Percentiles rank a stretch among this genome's conserved stretches.
phyloP scores from a whole-genome alignment of 2,797 vertebrate species.

The Enteromius paludinosus region DNA sequence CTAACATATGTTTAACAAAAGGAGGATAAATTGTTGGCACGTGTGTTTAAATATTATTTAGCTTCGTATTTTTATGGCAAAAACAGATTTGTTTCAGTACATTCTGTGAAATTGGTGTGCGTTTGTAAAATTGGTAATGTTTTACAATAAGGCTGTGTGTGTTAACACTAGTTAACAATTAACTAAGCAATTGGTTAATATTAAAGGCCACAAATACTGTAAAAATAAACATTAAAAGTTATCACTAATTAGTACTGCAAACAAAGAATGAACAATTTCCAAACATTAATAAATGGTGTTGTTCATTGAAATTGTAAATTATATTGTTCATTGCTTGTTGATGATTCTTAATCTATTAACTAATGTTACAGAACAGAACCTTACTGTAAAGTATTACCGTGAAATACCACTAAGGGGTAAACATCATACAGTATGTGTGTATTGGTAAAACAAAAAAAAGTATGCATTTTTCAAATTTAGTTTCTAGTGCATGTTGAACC shows the following conservation, averaged over 20 bases:
- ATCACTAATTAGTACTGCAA: not conserved
- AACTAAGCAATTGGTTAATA: not conserved
- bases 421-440: not conserved
- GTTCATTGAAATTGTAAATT: not conserved
- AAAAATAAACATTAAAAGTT: not conserved
- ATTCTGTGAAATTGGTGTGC: constrained; percentile 5
- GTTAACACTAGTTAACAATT: not conserved
- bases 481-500: not conserved
- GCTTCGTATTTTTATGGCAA: constrained; percentile 13
- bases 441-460: not conserved
- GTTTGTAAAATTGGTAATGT: not conserved
- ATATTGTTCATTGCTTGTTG: not conserved
- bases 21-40: constrained; percentile 35
- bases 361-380: not conserved
- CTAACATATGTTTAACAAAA: constrained; percentile 10
- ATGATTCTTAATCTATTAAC: not conserved
- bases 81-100: constrained; percentile 5
- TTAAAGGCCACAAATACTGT: not conserved
- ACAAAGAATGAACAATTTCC: not conserved
- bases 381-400: constrained; percentile 20
- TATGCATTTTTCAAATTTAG: constrained; percentile 44
- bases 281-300: not conserved
- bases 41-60: not conserved
- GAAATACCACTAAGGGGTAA: not conserved
- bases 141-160: constrained; percentile 18